Percentiles rank a stretch among this genome's conserved stretches.
These are phyloP conservation scores for Calephelis virginiensis DNA, from an alignment of 1,140 invertebrate genomes.

Conservation along the genomic window DNA sequence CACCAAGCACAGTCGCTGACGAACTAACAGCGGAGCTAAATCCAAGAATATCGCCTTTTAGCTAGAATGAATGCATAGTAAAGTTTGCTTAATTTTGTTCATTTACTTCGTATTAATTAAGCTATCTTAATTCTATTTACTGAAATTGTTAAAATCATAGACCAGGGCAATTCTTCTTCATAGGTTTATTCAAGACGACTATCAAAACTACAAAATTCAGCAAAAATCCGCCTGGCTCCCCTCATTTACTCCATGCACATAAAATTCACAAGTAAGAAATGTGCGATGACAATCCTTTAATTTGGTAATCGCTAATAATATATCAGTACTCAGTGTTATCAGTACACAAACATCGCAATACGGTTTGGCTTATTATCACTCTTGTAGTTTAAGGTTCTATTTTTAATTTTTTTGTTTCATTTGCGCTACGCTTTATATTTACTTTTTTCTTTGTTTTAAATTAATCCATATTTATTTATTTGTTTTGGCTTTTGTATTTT, in stretches of 20 bases:
- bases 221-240: constrained; percentile 67
- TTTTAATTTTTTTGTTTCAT: constrained; percentile 27
- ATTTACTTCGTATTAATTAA: constrained; percentile 24
- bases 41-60: constrained; percentile 9
- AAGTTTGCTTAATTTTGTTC: constrained; percentile 24
- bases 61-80: constrained; percentile 17
- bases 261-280: constrained; percentile 70
- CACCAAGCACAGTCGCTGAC: background rate
- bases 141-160: constrained; percentile 33
- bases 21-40: constrained; percentile 1
- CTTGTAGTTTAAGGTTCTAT: constrained; percentile 49
- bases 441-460: background rate
- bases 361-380: constrained; percentile 44
- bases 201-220: constrained; percentile 66
- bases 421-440: constrained; percentile 30
- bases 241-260: constrained; percentile 73
- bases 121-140: constrained; percentile 22
- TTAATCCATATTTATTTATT: background rate
- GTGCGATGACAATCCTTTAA: constrained; percentile 42
- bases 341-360: constrained; percentile 28
- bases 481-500: background rate
- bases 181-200: constrained; percentile 72
- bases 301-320: constrained; percentile 46
- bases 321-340: constrained; percentile 26
- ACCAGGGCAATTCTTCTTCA: constrained; percentile 54